These are phyloP conservation scores for Varecia variegata DNA, from an alignment of 2,797 vertebrate species.

Conservation along the genomic window DNA sequence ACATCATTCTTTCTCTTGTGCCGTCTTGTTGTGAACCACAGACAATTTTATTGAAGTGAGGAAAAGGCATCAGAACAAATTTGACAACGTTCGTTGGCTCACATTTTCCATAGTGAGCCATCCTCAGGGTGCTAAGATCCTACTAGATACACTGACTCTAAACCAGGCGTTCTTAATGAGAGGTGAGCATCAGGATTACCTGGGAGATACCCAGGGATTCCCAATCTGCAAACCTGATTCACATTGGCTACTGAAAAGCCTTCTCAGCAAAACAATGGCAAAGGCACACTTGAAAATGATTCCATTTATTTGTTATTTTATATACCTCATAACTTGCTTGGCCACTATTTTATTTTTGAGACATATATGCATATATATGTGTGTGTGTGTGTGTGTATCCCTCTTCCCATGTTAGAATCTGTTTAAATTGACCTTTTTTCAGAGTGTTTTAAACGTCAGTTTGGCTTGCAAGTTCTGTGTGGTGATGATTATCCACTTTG, in stretches of 20 bases:
- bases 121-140: not conserved
- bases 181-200: not conserved
- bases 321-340: not conserved
- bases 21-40: slow-evolving; percentile 20
- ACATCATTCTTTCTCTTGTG: not conserved
- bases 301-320: not conserved
- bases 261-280: slow-evolving; percentile 18
- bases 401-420: not conserved
- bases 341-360: slow-evolving; percentile 38
- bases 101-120: slow-evolving; percentile 1
- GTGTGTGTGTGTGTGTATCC: not conserved
- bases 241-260: not conserved
- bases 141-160: not conserved
- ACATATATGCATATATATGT: not conserved
- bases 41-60: slow-evolving; percentile 23
- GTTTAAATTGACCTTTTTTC: not conserved
- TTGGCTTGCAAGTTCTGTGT: slow-evolving; percentile 4
- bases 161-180: not conserved
- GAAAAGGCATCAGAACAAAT: slow-evolving; percentile 17
- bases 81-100: not conserved
- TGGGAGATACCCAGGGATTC: not conserved
- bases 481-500: slow-evolving; percentile 58
- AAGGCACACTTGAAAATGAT: not conserved
- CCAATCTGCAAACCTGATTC: not conserved
- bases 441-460: not conserved